A percentile compares a stretch with the other conserved stretches of the same genome.
These are phyloP conservation scores for Rhabdophis nuchalis DNA, from an alignment of 2,797 vertebrate genomes.

Conservation along the genomic window DNA sequence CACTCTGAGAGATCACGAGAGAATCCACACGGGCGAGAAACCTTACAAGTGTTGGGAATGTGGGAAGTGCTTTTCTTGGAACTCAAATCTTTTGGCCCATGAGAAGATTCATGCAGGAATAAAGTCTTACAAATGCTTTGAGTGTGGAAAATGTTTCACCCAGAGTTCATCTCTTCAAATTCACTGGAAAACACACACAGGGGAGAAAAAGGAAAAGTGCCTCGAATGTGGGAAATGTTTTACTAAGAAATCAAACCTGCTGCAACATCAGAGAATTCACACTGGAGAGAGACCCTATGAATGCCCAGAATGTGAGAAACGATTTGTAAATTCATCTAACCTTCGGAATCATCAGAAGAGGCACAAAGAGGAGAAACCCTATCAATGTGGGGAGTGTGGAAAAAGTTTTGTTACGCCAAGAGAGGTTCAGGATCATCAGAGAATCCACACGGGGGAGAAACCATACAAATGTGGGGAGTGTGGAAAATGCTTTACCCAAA, in stretches of 20 bases:
- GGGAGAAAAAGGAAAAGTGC: not conserved
- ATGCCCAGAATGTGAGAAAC: not conserved
- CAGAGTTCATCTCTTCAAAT: accelerated
- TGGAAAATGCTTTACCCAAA: not conserved
- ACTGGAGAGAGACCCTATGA: too few species aligned
- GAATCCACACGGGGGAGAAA: not conserved
- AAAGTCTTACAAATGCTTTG: not conserved
- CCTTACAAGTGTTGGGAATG: not conserved
- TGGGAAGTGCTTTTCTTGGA: not conserved
- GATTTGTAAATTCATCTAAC: accelerated
- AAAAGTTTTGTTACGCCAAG: too few species aligned
- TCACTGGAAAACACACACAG: not conserved
- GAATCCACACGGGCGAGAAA: not conserved
- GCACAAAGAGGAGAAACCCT: not conserved
- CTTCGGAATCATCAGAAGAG: not conserved
- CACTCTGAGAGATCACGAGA: not conserved
- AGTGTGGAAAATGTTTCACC: not conserved
- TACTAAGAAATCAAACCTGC: too few species aligned
- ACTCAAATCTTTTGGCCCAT: accelerated
- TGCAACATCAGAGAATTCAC: too few species aligned
- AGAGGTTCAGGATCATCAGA: not conserved
- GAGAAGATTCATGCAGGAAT: not conserved
- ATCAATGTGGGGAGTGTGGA: too few species aligned
- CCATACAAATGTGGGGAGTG: not conserved
- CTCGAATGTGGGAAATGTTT: not conserved